phyloP scores from a whole-genome alignment of 1,140 invertebrate genomes.

The Parasteatoda tepidariorum region DNA sequence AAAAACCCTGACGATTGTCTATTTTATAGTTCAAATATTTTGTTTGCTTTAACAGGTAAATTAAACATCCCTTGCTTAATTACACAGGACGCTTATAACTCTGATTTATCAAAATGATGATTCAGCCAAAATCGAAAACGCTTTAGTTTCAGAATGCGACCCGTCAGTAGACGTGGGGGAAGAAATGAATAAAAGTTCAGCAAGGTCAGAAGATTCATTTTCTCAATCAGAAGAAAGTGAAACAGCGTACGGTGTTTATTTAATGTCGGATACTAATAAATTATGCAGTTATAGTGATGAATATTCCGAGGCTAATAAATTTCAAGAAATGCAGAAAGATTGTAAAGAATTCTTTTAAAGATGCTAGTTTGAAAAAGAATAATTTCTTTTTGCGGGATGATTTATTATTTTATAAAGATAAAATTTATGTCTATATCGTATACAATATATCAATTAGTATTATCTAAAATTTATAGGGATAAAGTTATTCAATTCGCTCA shows the following conservation, averaged over 20 bases:
- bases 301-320: background rate
- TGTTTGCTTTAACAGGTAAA: too few relatives aligned
- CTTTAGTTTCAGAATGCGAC: too few relatives aligned
- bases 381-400: too few relatives aligned
- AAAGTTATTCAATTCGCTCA: background rate
- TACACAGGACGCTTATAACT: background rate
- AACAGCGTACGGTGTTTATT: background rate
- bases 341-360: background rate
- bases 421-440: background rate
- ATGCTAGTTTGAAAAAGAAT: background rate
- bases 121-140: background rate
- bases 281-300: background rate
- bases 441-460: too few relatives aligned
- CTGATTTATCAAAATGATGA: background rate
- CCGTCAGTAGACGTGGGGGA: too few relatives aligned
- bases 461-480: too few relatives aligned
- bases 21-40: too few relatives aligned
- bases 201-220: background rate
- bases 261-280: background rate
- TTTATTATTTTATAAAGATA: slow-evolving; percentile 69
- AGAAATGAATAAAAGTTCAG: too few relatives aligned
- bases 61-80: background rate
- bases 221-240: background rate
- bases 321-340: background rate
- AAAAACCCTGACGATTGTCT: too few relatives aligned